Base-by-base conservation (phyloP, 2,113 vertebrate genomes). In the Anser cygnoides region DNA sequence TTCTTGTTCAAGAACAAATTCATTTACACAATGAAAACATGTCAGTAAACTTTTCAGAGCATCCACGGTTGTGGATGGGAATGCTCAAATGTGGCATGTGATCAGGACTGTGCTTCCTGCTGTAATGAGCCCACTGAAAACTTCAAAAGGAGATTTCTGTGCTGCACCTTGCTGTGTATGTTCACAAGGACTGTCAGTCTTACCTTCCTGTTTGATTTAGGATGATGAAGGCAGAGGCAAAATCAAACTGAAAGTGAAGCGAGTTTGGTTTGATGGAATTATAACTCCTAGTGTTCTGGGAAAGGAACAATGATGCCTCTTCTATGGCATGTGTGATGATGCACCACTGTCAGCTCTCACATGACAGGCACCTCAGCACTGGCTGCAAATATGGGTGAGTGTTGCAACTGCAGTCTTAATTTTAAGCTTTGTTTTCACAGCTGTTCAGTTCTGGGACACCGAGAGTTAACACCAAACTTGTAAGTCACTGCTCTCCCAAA, bases 151-250 rank as follows among this genome's bases (percentile, higher is more conserved):
- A 72, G 43, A 39, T 65, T 76, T 85, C 49, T 88, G 59, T 39
- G 46, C 89, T 88, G 62, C 3, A 4, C 26, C 63, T 72, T 74
- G 70, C 89, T 50, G 19, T 13, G 37, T 72, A 31, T 92, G 50
- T 65, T 95, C 59, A 43, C 55, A 50, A 58, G 93, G 23, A 50
- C 73, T 67, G 73, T 67, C 93, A 94, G 73, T 58, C 77, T 66
- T 46, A 63, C 1, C 0, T 52, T 91, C 80, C 46, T 84, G 59
- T 84, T 92, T 91, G 89, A 91, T 91, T 92, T 81, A 67, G 84
- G 41, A 50, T 87, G 87, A 92, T 91, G 80, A 93, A 93, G 93
- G 87, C 68, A 87, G 63, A 73, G 95, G 29, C 43, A 70, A 91
- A 90, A 80, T 80, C 59, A 86, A 73, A 86, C 52, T 77, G 46